Evolutionary conservation across 1,140 invertebrate species (phyloP).

Genomic region (Hyles vespertilio): DNA sequence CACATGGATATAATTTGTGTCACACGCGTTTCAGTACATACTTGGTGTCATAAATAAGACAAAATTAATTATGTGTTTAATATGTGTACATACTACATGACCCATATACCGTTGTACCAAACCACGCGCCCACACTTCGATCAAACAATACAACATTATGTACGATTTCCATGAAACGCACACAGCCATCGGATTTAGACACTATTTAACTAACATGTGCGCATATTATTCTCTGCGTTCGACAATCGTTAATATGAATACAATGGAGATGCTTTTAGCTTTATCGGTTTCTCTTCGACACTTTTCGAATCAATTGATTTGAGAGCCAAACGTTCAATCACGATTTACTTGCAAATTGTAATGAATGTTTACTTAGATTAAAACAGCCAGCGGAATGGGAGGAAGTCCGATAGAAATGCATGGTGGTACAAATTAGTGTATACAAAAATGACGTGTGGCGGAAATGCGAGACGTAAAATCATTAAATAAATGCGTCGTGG

Average conservation of each 20-base stretch:
- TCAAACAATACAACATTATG: constrained; percentile 53
- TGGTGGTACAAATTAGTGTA: too few relatives aligned
- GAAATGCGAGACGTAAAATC: too few relatives aligned
- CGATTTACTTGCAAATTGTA: too few relatives aligned
- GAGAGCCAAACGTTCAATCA: too few relatives aligned
- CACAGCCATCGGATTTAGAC: constrained; percentile 28
- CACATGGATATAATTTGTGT: constrained; percentile 17
- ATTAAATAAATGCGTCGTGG: too few relatives aligned
- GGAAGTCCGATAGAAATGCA: too few relatives aligned
- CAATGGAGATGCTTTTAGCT: constrained; percentile 45
- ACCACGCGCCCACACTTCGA: constrained; percentile 35
- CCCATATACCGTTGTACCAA: constrained; percentile 27
- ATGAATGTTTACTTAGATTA: too few relatives aligned
- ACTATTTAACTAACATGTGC: constrained; percentile 27
- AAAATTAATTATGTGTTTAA: constrained; percentile 5
- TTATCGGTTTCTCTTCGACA: constrained; percentile 32
- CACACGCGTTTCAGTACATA: constrained; percentile 5
- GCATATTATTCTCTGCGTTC: constrained; percentile 35
- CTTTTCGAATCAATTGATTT: constrained; percentile 25
- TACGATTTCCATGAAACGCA: constrained; percentile 37
- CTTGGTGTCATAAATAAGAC: neutral
- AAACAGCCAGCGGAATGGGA: too few relatives aligned
- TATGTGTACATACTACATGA: constrained; percentile 19
- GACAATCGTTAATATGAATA: constrained; percentile 50
- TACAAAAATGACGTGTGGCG: too few relatives aligned